Percentiles rank a stretch among this genome's conserved stretches.
These are phyloP conservation scores for Eucera pruinosa DNA, from an alignment of 2,888 invertebrate genomes.

Conservation along the genomic window DNA sequence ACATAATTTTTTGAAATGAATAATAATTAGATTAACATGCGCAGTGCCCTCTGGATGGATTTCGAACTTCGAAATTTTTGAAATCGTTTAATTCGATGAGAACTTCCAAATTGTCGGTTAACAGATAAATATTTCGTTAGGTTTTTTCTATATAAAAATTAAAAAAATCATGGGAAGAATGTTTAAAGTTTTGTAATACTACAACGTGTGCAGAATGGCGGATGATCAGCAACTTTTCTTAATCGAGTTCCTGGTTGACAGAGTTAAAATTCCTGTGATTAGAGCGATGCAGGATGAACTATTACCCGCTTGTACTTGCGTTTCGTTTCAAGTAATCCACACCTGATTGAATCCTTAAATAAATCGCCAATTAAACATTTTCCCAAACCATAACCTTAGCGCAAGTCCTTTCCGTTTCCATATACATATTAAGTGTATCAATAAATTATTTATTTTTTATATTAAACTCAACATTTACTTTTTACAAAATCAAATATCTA, in stretches of 20 bases:
- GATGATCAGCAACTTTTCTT: slow-evolving; percentile 85
- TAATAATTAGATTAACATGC: neutral
- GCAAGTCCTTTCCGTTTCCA: too few relatives aligned
- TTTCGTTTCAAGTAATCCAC: slow-evolving; percentile 85
- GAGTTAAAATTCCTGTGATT: slow-evolving; percentile 80
- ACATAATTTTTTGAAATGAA: neutral
- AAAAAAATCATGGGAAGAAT: neutral
- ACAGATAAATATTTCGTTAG: neutral
- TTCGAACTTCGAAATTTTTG: slow-evolving; percentile 7
- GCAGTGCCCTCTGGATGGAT: slow-evolving; percentile 29
- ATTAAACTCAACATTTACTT: too few relatives aligned
- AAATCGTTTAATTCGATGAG: neutral
- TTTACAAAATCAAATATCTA: too few relatives aligned
- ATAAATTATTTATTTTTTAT: too few relatives aligned
- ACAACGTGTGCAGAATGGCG: slow-evolving; percentile 29
- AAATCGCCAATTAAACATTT: neutral
- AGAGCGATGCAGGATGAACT: slow-evolving; percentile 78
- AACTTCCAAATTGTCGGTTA: slow-evolving; percentile 47
- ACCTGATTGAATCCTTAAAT: neutral
- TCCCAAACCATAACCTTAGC: neutral
- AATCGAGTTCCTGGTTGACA: slow-evolving; percentile 88
- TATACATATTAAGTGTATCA: too few relatives aligned
- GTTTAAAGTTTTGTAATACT: neutral
- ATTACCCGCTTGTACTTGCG: slow-evolving; percentile 85
- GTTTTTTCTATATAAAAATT: neutral